phyloP scores from a whole-genome alignment of 2,888 invertebrate genomes.

The Sepioteuthis lessoniana region DNA sequence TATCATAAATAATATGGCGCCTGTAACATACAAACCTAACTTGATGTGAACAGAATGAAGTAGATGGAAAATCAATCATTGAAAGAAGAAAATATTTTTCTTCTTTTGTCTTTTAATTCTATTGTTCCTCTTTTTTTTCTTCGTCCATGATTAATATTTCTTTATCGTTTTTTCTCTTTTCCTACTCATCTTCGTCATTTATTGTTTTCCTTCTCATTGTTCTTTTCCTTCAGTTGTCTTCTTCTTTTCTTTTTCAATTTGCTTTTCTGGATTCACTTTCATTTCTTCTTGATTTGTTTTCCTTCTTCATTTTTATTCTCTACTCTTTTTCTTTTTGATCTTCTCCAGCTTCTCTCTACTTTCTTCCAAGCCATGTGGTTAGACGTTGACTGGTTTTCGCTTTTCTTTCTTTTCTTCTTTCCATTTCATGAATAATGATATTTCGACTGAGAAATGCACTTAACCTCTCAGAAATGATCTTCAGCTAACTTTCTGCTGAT shows the following conservation, averaged over 20 bases:
- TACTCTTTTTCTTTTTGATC: not conserved
- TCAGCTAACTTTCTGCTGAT: slow-evolving; percentile 20
- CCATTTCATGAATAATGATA: slow-evolving; percentile 6
- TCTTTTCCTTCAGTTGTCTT: not conserved
- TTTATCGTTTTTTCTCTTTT: not conserved
- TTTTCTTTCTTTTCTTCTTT: not conserved
- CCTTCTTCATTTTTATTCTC: too few relatives aligned
- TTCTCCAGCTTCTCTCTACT: not conserved
- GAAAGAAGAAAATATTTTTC: not conserved
- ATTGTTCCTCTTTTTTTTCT: not conserved
- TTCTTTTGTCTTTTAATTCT: not conserved
- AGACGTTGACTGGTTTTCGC: too few relatives aligned
- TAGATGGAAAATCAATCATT: not conserved
- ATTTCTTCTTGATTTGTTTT: too few relatives aligned
- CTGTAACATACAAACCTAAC: not conserved
- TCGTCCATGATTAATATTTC: not conserved
- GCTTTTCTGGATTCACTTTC: too few relatives aligned
- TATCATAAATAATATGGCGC: not conserved
- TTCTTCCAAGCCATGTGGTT: too few relatives aligned
- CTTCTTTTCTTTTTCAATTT: too few relatives aligned
- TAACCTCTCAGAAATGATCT: slow-evolving; percentile 19
- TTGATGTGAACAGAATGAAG: not conserved
- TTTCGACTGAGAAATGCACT: slow-evolving; percentile 33
- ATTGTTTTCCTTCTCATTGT: not conserved
- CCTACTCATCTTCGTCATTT: not conserved